Percentiles rank a stretch among this genome's conserved stretches.
These are phyloP conservation scores for Spodoptera litura DNA, from an alignment of 1,140 invertebrate species.

Conservation along the genomic window DNA sequence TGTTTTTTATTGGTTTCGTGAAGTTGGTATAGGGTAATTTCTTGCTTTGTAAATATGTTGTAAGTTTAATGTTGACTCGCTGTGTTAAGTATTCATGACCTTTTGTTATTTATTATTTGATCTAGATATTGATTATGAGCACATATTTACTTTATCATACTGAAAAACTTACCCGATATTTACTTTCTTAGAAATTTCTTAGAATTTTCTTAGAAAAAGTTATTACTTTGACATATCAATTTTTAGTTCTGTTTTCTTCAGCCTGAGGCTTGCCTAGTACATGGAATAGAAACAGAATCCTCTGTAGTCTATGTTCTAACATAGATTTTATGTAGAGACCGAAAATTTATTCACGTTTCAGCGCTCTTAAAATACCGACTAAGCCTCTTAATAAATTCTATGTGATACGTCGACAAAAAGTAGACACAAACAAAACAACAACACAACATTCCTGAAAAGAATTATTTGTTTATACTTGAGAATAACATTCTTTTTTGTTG, in stretches of 20 bases:
- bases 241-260: no score
- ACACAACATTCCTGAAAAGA: not conserved
- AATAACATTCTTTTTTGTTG: conserved; percentile 1
- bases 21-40: conserved; percentile 7
- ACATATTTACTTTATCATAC: no score
- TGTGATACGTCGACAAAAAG: not conserved
- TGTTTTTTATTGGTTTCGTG: conserved; percentile 27
- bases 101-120: not conserved
- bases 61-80: not conserved
- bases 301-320: no score
- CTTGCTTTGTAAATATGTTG: conserved; percentile 14
- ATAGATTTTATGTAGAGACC: no score
- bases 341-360: not conserved
- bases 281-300: no score
- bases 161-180: no score
- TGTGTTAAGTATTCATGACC: not conserved
- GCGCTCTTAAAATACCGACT: not conserved
- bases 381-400: conserved; percentile 26
- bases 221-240: no score
- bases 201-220: no score
- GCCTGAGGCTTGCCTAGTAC: no score
- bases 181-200: no score
- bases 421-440: not conserved
- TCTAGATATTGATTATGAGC: not conserved
- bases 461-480: not conserved